phyloP scores from a whole-genome alignment of 1,140 invertebrate genomes.

The Eupeodes corollae region DNA sequence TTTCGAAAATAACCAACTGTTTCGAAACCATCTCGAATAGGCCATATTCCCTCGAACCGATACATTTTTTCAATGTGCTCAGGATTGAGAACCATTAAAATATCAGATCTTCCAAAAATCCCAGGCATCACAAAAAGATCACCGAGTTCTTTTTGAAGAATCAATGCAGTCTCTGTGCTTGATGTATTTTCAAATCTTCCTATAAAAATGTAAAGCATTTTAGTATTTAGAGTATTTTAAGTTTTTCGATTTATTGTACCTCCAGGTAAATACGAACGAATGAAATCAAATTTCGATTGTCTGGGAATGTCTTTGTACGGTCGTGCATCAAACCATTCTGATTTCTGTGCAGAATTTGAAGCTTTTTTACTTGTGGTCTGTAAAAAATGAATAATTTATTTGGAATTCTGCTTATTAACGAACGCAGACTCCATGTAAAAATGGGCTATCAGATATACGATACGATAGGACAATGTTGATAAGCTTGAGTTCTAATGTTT shows the following conservation, averaged over 20 bases:
- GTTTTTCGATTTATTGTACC: too few species aligned
- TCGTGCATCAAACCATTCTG: constrained; percentile 8
- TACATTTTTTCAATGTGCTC: constrained; percentile 32
- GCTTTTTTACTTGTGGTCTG: too few species aligned
- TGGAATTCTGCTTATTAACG: too few species aligned
- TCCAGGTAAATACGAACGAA: constrained; percentile 17
- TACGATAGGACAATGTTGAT: too few species aligned
- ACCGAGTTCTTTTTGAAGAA: constrained; percentile 17
- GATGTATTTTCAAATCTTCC: too few species aligned
- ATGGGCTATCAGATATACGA: too few species aligned
- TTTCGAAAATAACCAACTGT: constrained; percentile 26
- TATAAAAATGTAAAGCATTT: neutral
- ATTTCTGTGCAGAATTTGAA: too few species aligned
- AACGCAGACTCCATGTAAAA: too few species aligned
- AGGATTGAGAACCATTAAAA: constrained; percentile 23
- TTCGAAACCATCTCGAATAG: constrained; percentile 24
- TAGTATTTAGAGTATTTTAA: too few species aligned
- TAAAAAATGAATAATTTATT: too few species aligned
- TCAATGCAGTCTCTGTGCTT: neutral
- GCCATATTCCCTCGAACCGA: constrained; percentile 32
- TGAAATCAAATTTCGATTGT: constrained; percentile 1
- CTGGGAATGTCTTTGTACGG: constrained; percentile 11
- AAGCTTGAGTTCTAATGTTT: too few species aligned
- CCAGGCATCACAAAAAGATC: constrained; percentile 25
- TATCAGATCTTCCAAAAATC: constrained; percentile 14